Conservation (phyloP, 2,797 vertebrate species). For the Galago senegalensis region DNA sequence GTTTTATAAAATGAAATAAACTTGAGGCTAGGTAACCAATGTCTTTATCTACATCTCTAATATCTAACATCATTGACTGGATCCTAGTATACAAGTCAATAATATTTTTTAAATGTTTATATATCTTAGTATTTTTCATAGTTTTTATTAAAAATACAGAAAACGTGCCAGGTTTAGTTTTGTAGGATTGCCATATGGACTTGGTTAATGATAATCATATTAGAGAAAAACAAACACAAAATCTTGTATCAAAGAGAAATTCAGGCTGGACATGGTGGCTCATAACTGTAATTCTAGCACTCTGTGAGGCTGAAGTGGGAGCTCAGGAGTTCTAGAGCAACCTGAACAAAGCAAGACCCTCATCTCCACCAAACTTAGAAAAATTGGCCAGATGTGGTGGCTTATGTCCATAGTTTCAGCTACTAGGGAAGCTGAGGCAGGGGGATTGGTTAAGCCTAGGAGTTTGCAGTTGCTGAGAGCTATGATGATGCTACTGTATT, state of each 20-base stretch:
- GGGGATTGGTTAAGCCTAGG: too few species aligned
- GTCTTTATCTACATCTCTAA: neutral
- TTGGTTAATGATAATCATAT: neutral
- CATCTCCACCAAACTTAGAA: too few species aligned
- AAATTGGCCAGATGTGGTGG: too few species aligned
- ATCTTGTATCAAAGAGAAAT: neutral
- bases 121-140: neutral
- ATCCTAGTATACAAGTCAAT: neutral
- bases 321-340: too few species aligned
- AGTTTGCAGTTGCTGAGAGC: too few species aligned
- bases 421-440: too few species aligned
- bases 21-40: neutral
- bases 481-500: too few species aligned
- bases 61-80: neutral
- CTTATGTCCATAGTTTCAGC: too few species aligned
- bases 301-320: too few species aligned
- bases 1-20: neutral
- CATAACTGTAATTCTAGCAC: too few species aligned
- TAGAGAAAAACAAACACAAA: neutral
- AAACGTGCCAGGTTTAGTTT: neutral
- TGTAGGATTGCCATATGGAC: neutral
- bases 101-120: neutral
- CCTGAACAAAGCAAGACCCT: too few species aligned
- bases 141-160: conserved; percentile 15
- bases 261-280: too few species aligned